Conservation (phyloP, 2,113 vertebrate species). For the Oreochromis tanganicae region DNA sequence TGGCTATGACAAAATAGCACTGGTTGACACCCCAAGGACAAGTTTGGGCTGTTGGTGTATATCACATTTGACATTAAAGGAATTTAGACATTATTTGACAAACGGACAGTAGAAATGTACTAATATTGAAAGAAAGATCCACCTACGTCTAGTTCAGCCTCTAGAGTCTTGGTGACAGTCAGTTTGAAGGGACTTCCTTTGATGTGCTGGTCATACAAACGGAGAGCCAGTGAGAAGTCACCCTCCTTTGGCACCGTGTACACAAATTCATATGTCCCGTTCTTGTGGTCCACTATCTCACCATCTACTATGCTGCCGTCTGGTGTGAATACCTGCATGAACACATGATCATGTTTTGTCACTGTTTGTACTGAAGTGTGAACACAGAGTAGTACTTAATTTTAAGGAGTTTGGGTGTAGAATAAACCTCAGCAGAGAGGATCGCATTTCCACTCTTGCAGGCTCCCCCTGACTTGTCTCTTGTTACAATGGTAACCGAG, state of each 20-base stretch:
- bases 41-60: background rate
- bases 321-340: constrained; percentile 80
- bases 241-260: constrained; percentile 94
- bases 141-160: constrained; percentile 65
- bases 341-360: accelerated
- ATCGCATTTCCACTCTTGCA: constrained; percentile 92
- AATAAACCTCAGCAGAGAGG: constrained; percentile 82
- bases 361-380: background rate
- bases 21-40: background rate
- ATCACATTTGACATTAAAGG: background rate
- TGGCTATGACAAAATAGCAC: background rate
- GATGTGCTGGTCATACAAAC: constrained; percentile 96
- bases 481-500: constrained; percentile 91
- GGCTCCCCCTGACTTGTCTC: constrained; percentile 94
- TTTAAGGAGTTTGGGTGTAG: accelerated
- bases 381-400: background rate
- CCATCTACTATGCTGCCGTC: constrained; percentile 93
- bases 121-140: background rate
- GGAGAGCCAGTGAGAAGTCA: constrained; percentile 86
- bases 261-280: constrained; percentile 92
- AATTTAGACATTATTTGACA: background rate
- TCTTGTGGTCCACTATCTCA: constrained; percentile 94
- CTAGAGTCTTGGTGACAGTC: constrained; percentile 78
- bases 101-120: accelerated
- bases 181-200: constrained; percentile 95